phyloP scores from a whole-genome alignment of 2,113 vertebrate species.

The Myrmophylax atrothorax region DNA sequence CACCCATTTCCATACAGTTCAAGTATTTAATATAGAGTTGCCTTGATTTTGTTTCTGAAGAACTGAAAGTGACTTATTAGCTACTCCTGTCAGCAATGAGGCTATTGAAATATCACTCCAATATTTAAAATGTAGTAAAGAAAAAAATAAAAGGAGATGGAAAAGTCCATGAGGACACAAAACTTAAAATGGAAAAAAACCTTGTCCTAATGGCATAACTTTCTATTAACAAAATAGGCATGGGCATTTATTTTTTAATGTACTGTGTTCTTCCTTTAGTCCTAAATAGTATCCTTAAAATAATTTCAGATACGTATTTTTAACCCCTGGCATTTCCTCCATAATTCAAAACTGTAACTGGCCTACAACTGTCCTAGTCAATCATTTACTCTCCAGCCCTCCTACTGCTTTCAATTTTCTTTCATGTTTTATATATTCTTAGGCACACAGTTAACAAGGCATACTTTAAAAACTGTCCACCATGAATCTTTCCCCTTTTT shows the following conservation, averaged over 20 bases:
- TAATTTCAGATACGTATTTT: neutral
- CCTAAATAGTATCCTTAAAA: neutral
- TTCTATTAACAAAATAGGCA: neutral
- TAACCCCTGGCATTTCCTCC: neutral
- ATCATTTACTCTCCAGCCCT: neutral
- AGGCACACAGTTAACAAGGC: neutral
- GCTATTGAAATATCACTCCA: neutral
- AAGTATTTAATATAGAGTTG: neutral
- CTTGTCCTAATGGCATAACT: rapidly evolving
- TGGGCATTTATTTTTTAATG: neutral
- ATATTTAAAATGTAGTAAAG: neutral
- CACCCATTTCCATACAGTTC: neutral
- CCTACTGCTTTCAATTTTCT: neutral
- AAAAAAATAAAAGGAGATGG: neutral
- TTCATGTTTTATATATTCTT: neutral
- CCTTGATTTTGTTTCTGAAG: neutral
- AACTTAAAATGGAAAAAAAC: neutral
- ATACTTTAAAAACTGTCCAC: neutral
- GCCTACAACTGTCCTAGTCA: neutral
- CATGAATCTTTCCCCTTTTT: neutral
- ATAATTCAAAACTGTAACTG: neutral
- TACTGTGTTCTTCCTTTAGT: neutral
- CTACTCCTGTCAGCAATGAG: neutral
- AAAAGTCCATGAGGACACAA: neutral
- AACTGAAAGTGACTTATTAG: neutral